These are phyloP conservation scores for Epinotia demarniana DNA, from an alignment of 2,888 invertebrate genomes.

Conservation along the genomic window DNA sequence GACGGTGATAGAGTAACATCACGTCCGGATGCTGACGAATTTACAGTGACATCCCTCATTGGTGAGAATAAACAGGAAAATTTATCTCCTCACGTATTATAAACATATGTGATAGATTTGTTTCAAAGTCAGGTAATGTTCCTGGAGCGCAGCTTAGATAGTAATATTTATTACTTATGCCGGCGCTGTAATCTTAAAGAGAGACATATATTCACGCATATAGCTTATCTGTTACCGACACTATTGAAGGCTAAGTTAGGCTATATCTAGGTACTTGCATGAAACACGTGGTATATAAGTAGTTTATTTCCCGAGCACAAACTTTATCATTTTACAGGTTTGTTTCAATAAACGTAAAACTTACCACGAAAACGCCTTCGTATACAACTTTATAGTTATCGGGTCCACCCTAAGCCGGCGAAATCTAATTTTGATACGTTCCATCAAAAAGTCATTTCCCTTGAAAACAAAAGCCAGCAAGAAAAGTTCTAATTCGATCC, in stretches of 20 bases:
- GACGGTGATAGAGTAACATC: constrained; percentile 32
- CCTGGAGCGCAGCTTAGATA: too few relatives aligned
- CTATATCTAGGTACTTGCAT: background rate
- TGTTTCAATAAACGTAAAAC: constrained; percentile 1
- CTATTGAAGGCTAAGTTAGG: too few relatives aligned
- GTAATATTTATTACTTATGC: too few relatives aligned
- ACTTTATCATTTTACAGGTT: background rate
- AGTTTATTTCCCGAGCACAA: background rate
- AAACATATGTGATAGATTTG: too few relatives aligned
- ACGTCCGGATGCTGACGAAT: constrained; percentile 35
- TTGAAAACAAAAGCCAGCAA: constrained; percentile 73
- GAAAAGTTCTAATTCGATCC: constrained; percentile 79
- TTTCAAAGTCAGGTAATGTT: too few relatives aligned
- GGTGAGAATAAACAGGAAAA: constrained; percentile 19
- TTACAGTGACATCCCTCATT: constrained; percentile 18
- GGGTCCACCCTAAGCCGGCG: constrained; percentile 48
- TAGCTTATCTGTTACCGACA: too few relatives aligned
- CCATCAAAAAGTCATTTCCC: constrained; percentile 79
- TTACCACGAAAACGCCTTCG: constrained; percentile 14
- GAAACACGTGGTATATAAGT: background rate
- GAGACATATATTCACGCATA: too few relatives aligned
- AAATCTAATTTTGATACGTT: constrained; percentile 78
- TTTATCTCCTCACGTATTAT: background rate
- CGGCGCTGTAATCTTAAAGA: too few relatives aligned
- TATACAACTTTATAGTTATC: constrained; percentile 34